Evolutionary conservation across 2,797 vertebrate species (phyloP).

Genomic region (Sebastes trivittatus): DNA sequence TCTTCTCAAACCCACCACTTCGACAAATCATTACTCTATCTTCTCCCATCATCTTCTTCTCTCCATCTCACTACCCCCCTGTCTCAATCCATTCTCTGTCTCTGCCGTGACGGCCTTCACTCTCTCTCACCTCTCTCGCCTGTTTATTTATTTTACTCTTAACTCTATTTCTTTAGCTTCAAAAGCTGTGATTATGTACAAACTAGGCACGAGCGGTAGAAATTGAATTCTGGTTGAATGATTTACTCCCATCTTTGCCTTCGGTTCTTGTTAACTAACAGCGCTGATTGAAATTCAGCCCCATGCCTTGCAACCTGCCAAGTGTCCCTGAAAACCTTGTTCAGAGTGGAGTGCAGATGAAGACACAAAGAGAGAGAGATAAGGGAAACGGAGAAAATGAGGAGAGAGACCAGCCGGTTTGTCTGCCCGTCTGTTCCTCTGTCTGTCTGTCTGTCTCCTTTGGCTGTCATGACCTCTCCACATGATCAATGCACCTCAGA

Average conservation of each 20-base stretch:
- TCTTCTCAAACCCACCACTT: conserved; percentile 33
- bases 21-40: conserved; percentile 41
- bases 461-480: conserved; percentile 50
- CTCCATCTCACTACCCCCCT: conserved; percentile 4
- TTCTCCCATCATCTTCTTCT: conserved; percentile 32
- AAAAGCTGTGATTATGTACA: conserved; percentile 43
- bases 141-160: background rate
- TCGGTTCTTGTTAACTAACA: conserved; percentile 58
- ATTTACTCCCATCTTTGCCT: conserved; percentile 41
- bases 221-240: conserved; percentile 53
- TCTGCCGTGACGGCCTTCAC: conserved; percentile 10
- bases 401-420: conserved; percentile 25
- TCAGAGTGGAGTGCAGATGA: conserved; percentile 63
- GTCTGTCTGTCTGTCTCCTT: conserved; percentile 32
- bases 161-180: conserved; percentile 4
- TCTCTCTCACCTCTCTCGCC: background rate
- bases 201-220: conserved; percentile 20
- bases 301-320: conserved; percentile 47
- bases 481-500: conserved; percentile 53
- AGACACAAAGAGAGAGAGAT: conserved; percentile 51
- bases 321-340: conserved; percentile 68
- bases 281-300: conserved; percentile 64
- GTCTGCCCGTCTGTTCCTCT: conserved; percentile 31
- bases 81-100: conserved; percentile 7
- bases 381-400: conserved; percentile 43